These are phyloP conservation scores for Chiroxiphia lanceolata DNA, from an alignment of 2,797 vertebrate species.

Conservation along the genomic window DNA sequence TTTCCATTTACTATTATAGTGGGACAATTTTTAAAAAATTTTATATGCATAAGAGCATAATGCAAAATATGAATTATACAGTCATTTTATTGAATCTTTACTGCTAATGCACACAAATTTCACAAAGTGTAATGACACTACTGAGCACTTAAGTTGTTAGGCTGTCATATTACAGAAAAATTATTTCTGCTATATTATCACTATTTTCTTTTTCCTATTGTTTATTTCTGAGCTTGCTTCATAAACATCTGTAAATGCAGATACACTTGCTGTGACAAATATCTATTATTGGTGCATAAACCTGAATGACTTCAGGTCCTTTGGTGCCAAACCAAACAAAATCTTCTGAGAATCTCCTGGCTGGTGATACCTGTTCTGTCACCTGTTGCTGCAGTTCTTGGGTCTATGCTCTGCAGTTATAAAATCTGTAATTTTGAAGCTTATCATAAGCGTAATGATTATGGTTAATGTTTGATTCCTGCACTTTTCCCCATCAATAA, in stretches of 20 bases:
- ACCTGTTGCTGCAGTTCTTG: not conserved
- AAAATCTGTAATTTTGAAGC: not conserved
- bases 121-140: conserved; percentile 76
- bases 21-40: not conserved
- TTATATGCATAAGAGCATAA: conserved; percentile 56
- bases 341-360: not conserved
- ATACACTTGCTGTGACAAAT: conserved; percentile 50
- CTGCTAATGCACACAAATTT: conserved; percentile 76
- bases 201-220: conserved; percentile 69
- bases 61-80: conserved; percentile 74
- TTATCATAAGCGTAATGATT: not conserved
- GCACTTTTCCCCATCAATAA: not conserved
- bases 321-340: not conserved
- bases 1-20: conserved; percentile 47
- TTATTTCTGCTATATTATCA: conserved; percentile 75
- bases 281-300: conserved; percentile 46
- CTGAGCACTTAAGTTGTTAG: conserved; percentile 78
- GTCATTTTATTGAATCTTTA: conserved; percentile 75
- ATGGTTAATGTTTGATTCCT: not conserved
- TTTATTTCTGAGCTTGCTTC: conserved; percentile 69
- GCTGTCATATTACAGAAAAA: conserved; percentile 79
- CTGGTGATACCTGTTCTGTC: not conserved
- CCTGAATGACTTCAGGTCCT: conserved; percentile 15
- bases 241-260: conserved; percentile 63
- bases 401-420: not conserved